Evolutionary conservation across 2,888 invertebrate species (phyloP).

Genomic region (Cheiracanthium punctorium): DNA sequence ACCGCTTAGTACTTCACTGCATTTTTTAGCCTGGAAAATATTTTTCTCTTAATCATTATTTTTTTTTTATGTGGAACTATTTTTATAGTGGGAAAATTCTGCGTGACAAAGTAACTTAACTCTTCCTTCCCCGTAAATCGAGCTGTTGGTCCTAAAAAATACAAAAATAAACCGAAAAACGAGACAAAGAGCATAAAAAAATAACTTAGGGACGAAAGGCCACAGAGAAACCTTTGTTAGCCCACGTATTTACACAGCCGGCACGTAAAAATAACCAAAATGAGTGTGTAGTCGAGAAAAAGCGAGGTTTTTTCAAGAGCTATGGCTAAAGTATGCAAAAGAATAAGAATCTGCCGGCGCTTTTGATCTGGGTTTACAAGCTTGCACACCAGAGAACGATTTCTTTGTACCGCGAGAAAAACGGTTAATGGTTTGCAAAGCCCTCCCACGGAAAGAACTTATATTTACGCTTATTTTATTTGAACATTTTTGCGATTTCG

Average conservation of each 20-base stretch:
- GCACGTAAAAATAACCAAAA: constrained; percentile 26
- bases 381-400: constrained; percentile 47
- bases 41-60: too few relatives aligned
- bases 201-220: background rate
- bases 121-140: background rate
- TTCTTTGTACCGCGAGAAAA: constrained; percentile 54
- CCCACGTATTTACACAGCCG: constrained; percentile 48
- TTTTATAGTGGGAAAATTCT: too few relatives aligned
- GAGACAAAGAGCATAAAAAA: background rate
- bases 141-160: background rate
- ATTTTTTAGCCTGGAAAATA: too few relatives aligned
- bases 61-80: too few relatives aligned
- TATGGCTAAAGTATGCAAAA: constrained; percentile 32
- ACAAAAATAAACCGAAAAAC: background rate
- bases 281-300: constrained; percentile 7
- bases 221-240: constrained; percentile 58
- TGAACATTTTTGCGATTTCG: background rate
- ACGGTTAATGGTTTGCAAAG: constrained; percentile 58
- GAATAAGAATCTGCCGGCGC: constrained; percentile 21
- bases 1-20: too few relatives aligned
- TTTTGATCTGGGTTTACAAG: constrained; percentile 49
- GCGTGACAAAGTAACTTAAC: background rate
- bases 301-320: constrained; percentile 48
- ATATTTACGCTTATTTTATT: background rate
- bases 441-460: constrained; percentile 40